Conservation (phyloP, 2,888 invertebrate genomes). For the Acrobasis suavella region DNA sequence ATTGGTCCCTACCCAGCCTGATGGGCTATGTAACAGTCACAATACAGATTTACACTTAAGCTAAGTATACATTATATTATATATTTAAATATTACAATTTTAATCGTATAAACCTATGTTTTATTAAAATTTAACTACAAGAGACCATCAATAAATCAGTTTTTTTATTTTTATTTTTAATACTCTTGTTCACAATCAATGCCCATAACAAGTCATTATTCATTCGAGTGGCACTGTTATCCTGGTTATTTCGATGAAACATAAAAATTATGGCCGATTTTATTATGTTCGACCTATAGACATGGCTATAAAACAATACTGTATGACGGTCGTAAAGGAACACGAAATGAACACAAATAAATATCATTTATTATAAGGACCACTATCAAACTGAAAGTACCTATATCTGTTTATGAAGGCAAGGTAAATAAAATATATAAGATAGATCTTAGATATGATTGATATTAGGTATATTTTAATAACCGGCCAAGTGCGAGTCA, state of each 20-base stretch:
- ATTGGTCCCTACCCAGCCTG: no score
- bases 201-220: conserved; percentile 23
- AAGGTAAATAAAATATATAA: background rate
- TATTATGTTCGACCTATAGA: conserved; percentile 38
- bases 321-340: conserved; percentile 32
- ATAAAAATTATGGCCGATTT: conserved; percentile 52
- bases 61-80: no score
- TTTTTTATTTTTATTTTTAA: background rate
- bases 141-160: background rate
- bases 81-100: no score
- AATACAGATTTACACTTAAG: no score
- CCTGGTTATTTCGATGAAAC: conserved; percentile 45
- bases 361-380: conserved; percentile 26
- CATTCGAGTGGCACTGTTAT: conserved; percentile 30
- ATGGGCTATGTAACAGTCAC: no score
- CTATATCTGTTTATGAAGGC: background rate
- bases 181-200: conserved; percentile 13
- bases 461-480: background rate
- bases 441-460: background rate
- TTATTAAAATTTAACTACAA: background rate
- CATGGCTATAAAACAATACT: conserved; percentile 25
- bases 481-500: no score
- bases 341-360: conserved; percentile 42
- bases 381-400: background rate
- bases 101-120: no score